phyloP scores from a whole-genome alignment of 2,888 invertebrate species.

The Andrena fulva region DNA sequence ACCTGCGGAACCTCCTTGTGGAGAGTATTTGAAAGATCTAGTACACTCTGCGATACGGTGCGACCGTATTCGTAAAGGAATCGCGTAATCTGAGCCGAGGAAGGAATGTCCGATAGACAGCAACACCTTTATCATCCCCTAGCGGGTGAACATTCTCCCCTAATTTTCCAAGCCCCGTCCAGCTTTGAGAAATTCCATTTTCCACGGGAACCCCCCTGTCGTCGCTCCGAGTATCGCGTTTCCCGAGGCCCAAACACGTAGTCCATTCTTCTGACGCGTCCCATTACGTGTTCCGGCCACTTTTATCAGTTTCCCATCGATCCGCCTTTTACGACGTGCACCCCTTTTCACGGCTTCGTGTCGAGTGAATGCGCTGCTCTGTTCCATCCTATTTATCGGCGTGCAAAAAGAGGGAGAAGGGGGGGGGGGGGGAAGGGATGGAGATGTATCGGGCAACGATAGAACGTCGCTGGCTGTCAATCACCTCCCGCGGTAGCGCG shows the following conservation, averaged over 20 bases:
- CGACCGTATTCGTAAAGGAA: too few relatives aligned
- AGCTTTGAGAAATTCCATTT: constrained; percentile 6
- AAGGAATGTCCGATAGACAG: background rate
- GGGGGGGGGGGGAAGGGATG: too few relatives aligned
- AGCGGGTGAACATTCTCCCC: background rate
- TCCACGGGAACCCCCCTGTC: constrained; percentile 1
- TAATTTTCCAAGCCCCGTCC: background rate
- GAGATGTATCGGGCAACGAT: constrained; percentile 8
- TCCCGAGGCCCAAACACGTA: background rate
- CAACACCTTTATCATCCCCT: background rate
- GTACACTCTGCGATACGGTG: too few relatives aligned
- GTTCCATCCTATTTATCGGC: constrained; percentile 36
- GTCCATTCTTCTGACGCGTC: constrained; percentile 13
- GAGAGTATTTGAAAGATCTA: too few relatives aligned
- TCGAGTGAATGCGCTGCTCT: constrained; percentile 23
- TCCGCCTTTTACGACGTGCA: constrained; percentile 33
- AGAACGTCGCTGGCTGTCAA: constrained; percentile 56
- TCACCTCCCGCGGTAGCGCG: constrained; percentile 38
- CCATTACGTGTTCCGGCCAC: constrained; percentile 42
- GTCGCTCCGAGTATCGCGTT: constrained; percentile 16
- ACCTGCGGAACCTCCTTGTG: too few relatives aligned
- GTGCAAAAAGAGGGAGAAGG: background rate
- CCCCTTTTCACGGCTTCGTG: constrained; percentile 30
- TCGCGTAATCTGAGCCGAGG: background rate
- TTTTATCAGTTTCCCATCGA: constrained; percentile 43